Evolutionary conservation across 2,888 invertebrate species (phyloP), one percentile per base, ranked within the genome.

Genomic region (Limulus polyphemus): DNA sequence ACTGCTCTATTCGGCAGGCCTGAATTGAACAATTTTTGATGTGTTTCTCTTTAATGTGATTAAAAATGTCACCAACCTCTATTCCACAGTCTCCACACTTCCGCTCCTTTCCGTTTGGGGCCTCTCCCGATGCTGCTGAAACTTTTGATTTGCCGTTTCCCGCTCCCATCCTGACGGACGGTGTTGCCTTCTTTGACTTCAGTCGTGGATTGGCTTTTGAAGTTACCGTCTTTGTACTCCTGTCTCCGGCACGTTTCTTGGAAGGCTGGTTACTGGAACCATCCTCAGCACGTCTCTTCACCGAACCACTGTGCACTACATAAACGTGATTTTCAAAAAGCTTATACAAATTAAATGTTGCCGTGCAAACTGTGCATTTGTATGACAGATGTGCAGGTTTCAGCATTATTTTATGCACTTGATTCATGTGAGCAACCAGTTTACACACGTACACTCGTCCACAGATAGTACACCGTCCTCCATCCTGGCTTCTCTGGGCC

Each of bases 371-470:
- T 12, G 92, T 93, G 78, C 93, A 93, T 77, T 93, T 93, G 81
- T 93, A 93, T 47, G 92, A 91, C 62, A 93, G 80, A 76, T 93
- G 91, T 50, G 92, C 93, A 32, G 93, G 92, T 75, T 93, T 92
- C 69, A 94, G 78, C 49, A 89, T 88, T 82, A 92, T 84, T 73
- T 87, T 88, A 78, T 94, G 94, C 77, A 92, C 92, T 70, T 89
- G 83, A 56, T 90, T 89, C 64, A 94, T 92, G 75, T 94, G 94
- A 75, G 89, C 90, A 62, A 94, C 78, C 68, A 94, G 77, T 76
- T 93, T 93, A 89, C 90, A 91, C 77, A 92, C 91, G 77, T 90
- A 93, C 76, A 93, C 92, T 79, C 91, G 85, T 77, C 92, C 91
- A 79, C 95, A 95, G 57, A 92, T 88, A 62, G 93, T 94, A 82